Evolutionary conservation across 2,113 vertebrate species (phyloP).

Genomic region (Oreochromis niloticus): DNA sequence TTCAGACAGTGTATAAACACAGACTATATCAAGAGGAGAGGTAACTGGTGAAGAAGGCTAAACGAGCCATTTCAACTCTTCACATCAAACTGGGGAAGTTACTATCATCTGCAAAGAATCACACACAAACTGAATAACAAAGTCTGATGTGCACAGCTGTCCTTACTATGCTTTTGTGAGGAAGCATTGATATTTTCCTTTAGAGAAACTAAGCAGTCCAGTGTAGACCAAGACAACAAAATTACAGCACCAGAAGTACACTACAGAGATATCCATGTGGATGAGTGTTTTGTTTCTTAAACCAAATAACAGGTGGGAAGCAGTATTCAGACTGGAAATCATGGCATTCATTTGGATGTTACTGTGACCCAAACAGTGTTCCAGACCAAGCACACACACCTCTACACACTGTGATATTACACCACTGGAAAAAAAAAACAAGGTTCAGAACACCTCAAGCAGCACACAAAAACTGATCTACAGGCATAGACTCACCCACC

Average conservation of each 20-base stretch:
- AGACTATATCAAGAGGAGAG: background rate
- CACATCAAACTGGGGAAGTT: background rate
- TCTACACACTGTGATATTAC: background rate
- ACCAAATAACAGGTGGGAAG: background rate
- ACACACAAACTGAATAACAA: background rate
- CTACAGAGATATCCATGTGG: background rate
- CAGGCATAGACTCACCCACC: background rate
- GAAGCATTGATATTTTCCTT: background rate
- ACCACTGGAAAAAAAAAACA: background rate
- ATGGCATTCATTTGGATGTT: background rate
- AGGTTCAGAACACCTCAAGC: background rate
- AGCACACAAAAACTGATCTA: background rate
- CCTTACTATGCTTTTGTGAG: background rate
- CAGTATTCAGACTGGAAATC: background rate
- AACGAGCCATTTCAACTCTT: background rate
- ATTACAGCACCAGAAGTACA: background rate
- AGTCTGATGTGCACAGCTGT: background rate
- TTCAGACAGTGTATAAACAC: background rate
- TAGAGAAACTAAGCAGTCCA: background rate
- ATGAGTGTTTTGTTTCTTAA: background rate
- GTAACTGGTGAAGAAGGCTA: background rate
- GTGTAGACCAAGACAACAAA: background rate
- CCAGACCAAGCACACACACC: background rate
- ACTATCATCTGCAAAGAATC: background rate
- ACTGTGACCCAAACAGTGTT: background rate